A percentile compares a stretch with the other conserved stretches of the same genome.
Conservation (phyloP, 2,888 invertebrate genomes). For the Lycia hirtaria region DNA sequence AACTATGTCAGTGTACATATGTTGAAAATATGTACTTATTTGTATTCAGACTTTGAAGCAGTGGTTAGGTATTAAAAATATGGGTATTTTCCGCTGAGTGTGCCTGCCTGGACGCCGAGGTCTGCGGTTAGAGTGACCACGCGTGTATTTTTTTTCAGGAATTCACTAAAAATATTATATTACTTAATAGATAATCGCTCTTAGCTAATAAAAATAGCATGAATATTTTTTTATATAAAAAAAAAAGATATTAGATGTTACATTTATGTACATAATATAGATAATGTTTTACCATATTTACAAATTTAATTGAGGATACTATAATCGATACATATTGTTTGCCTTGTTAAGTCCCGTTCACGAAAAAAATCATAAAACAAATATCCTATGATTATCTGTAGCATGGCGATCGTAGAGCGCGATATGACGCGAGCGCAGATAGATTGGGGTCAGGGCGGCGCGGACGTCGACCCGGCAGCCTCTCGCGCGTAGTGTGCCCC, state of each 20-base stretch:
- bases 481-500: constrained; percentile 57
- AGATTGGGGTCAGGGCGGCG: constrained; percentile 84
- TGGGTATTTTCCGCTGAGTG: constrained; percentile 81
- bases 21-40: constrained; percentile 19
- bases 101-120: constrained; percentile 74
- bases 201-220: too few relatives aligned
- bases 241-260: too few relatives aligned
- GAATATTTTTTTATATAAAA: too few relatives aligned
- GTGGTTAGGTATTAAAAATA: constrained; percentile 55
- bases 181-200: too few relatives aligned
- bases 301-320: too few relatives aligned
- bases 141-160: constrained; percentile 1
- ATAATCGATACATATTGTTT: too few relatives aligned
- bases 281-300: too few relatives aligned
- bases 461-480: constrained; percentile 81
- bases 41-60: constrained; percentile 29
- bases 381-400: constrained; percentile 20
- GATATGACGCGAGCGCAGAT: constrained; percentile 82
- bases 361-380: not conserved
- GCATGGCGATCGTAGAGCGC: constrained; percentile 54
- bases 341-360: not conserved
- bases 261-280: too few relatives aligned
- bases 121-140: constrained; percentile 40
- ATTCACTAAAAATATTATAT: not conserved
- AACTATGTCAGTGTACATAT: constrained; percentile 22